Conservation (phyloP, 2,797 vertebrate genomes). For the Apodemus agrarius region DNA sequence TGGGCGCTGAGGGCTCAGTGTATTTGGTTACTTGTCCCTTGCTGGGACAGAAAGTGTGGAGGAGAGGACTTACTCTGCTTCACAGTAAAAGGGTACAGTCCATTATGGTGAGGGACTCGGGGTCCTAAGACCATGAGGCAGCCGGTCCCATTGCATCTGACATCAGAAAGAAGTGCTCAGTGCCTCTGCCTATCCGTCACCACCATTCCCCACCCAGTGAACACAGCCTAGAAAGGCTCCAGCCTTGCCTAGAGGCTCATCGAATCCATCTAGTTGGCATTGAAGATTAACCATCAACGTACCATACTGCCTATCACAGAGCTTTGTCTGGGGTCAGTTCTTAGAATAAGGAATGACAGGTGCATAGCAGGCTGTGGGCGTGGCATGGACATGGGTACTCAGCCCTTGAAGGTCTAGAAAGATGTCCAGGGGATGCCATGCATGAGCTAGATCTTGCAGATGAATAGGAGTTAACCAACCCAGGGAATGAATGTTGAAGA, state of each 20-base stretch:
- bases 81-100: background rate
- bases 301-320: fast-evolving
- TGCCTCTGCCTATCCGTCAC: background rate
- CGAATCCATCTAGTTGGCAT: background rate
- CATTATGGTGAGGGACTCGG: background rate
- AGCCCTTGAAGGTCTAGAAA: no score
- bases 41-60: no score
- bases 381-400: background rate
- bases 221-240: background rate
- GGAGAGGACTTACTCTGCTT: no score
- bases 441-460: background rate
- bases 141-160: background rate
- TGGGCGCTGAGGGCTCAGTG: background rate
- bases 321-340: background rate
- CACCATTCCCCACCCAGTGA: background rate
- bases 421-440: background rate
- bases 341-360: no score
- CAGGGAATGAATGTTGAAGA: background rate
- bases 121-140: background rate
- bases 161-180: background rate
- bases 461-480: no score
- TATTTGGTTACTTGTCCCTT: background rate
- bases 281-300: background rate
- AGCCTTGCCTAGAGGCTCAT: background rate
- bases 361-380: background rate